Base-by-base conservation (phyloP, 2,888 invertebrate species). In the Siphlonurus alternatus region DNA sequence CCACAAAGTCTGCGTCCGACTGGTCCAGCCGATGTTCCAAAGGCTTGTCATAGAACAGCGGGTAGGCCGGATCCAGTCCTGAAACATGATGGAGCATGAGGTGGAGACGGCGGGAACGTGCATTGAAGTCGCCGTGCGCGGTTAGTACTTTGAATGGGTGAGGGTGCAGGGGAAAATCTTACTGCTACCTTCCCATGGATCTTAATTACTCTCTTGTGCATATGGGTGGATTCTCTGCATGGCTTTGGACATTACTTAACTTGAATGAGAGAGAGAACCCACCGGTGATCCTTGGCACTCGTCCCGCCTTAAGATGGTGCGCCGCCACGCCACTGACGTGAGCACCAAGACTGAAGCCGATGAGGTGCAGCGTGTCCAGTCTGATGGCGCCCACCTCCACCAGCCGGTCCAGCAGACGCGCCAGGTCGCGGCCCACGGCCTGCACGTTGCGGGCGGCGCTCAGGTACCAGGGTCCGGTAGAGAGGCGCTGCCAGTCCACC, bases 331-430 rank as follows among this genome's bases (percentile, higher is more conserved):
- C 86, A 0, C 83, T 83, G 65, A 82, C 19, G 15, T 18, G 53
- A 0, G 84, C 85, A 1, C 86, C 86, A 19, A 86, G 73, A 61
- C 85, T 85, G 71, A 83, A 79, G 0, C 85, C 85, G 2, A 83
- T 75, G 23, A 84, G 71, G 70, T 84, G 83, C 1, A 84, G 77
- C 65, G 76, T 79, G 25, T 79, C 78, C 51, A 83, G 69, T 53
- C 80, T 73, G 56, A 83, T 71, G 56, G 56, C 56, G 0, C 82
- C 83, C 68, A 81, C 79, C 1, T 80, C 76, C 1, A 83, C 81
- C 63, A 84, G 70, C 67, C 81, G 84, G 71, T 83, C 82, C 1
- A 84, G 77, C 69, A 84, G 79, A 68, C 74, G 72, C 0, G 81
- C 84, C 0, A 81, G 78, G 69, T 80, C 81, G 62, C 77, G 74